Evolutionary conservation across 1,140 invertebrate species (phyloP).

Genomic region (Drosophila sp.): DNA sequence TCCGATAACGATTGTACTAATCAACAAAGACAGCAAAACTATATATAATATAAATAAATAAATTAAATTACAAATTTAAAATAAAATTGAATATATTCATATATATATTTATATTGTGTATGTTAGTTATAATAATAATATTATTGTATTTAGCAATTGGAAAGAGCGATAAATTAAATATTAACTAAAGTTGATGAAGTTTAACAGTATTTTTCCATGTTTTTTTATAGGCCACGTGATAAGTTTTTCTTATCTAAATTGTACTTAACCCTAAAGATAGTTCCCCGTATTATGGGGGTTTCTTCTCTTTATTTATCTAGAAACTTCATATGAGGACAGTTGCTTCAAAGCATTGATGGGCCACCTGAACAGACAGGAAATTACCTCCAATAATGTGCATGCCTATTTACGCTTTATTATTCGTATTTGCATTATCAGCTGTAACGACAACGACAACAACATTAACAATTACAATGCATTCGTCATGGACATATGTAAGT

Average conservation of each 20-base stretch:
- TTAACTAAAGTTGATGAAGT: constrained; percentile 51
- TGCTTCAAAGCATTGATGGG: constrained; percentile 8
- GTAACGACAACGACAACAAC: constrained; percentile 26
- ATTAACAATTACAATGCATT: constrained; percentile 42
- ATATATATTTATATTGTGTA: constrained; percentile 73
- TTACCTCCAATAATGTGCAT: constrained; percentile 23
- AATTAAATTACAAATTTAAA: constrained; percentile 51
- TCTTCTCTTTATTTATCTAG: constrained; percentile 10
- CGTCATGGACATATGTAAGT: constrained; percentile 26
- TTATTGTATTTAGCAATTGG: constrained; percentile 76
- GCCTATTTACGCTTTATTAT: constrained; percentile 55
- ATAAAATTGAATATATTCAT: constrained; percentile 53
- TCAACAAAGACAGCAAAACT: constrained; percentile 53
- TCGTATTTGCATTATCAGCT: constrained; percentile 72
- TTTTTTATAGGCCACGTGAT: neutral
- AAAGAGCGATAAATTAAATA: constrained; percentile 72
- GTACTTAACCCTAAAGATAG: constrained; percentile 1
- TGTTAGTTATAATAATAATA: constrained; percentile 71
- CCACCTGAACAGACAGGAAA: constrained; percentile 31
- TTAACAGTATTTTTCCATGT: neutral
- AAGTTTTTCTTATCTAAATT: constrained; percentile 6
- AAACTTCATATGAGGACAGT: constrained; percentile 1
- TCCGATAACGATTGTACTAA: constrained; percentile 55
- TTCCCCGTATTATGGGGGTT: neutral
- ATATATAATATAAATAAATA: constrained; percentile 14